phyloP scores from a whole-genome alignment of 2,113 vertebrate species.

The Dicaeum eximium region DNA sequence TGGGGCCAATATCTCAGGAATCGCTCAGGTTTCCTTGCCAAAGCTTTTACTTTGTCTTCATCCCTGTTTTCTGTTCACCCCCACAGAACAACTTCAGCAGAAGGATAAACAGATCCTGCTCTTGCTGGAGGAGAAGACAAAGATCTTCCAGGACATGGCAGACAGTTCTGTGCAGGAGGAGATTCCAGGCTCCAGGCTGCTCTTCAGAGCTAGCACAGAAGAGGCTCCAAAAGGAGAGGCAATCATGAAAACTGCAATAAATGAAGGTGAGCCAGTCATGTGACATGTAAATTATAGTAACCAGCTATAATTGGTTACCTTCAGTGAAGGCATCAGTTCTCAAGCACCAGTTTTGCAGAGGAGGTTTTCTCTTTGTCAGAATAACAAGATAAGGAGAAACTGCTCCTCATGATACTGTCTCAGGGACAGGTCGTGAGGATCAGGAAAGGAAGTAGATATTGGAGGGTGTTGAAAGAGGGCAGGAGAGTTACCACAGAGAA shows the following conservation, averaged over 20 bases:
- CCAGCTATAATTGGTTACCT: not conserved
- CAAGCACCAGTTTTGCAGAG: not conserved
- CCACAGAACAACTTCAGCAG: conserved; percentile 85
- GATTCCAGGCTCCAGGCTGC: conserved; percentile 53
- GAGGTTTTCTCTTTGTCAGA: not conserved
- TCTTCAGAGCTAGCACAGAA: conserved; percentile 87
- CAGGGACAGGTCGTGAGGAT: not conserved
- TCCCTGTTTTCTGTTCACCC: not conserved
- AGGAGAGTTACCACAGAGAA: not conserved
- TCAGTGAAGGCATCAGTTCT: not conserved
- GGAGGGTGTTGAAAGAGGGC: not conserved
- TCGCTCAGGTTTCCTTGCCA: fast-evolving
- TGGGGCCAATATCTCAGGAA: conserved; percentile 11
- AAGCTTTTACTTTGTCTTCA: not conserved
- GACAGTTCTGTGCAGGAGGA: conserved; percentile 77
- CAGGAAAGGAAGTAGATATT: not conserved
- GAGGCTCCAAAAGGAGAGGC: conserved; percentile 85
- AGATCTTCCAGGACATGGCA: conserved; percentile 88
- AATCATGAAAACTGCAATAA: conserved; percentile 88
- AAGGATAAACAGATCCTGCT: conserved; percentile 91
- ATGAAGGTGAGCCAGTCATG: conserved; percentile 80
- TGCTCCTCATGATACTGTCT: not conserved
- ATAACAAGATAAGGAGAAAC: not conserved
- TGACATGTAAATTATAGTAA: not conserved
- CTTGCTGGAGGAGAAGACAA: conserved; percentile 89